Base-by-base conservation (phyloP, 2,888 invertebrate genomes). In the Temnothorax unifasciatus region DNA sequence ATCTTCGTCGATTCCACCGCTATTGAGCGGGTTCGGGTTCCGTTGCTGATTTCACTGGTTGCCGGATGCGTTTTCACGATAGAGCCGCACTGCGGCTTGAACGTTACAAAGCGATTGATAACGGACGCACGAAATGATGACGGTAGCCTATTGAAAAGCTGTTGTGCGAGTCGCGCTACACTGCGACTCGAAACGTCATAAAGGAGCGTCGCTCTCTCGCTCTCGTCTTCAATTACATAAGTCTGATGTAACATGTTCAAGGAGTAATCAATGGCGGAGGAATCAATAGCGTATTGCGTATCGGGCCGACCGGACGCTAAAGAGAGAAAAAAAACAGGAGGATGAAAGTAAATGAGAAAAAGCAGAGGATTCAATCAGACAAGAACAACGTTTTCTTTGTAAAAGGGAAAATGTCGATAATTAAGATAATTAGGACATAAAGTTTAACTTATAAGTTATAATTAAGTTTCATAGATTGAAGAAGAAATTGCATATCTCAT, bases 51-150 rank as follows among this genome's bases (percentile, higher is more conserved):
- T 81, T 73, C 79, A 81, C 47, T 59, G 59, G 79, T 81, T 81
- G 57, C 59, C 73, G 73, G 79, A 73, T 81, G 73, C 57, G 77
- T 77, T 77, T 68, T 44, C 68, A 68, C 68, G 79, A 34, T 59
- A 73, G 57, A 79, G 79, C 57, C 38, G 29, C n/a, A 38, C 4
- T 9, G 29, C 59, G 13, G 74, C 29, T 59, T 41, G 50, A 38
- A 21, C 38, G 25, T 34, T 59, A 73, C 79, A 81, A 81, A 81
- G 79, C 79, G 47, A 81, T 81, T 81, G 79, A 81, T 81, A 81
- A 81, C 79, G 9, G 79, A 73, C 79, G 59, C 59, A 47, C 59
- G 21, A 81, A 73, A 79, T 59, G n/a, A n/a, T n/a, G 59, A 44
- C 47, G 47, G 44, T 59, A 34, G 47, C 21, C 79, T 47, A 73